phyloP scores from a whole-genome alignment of 2,113 vertebrate genomes.

The Coptodon bakossiorum region DNA sequence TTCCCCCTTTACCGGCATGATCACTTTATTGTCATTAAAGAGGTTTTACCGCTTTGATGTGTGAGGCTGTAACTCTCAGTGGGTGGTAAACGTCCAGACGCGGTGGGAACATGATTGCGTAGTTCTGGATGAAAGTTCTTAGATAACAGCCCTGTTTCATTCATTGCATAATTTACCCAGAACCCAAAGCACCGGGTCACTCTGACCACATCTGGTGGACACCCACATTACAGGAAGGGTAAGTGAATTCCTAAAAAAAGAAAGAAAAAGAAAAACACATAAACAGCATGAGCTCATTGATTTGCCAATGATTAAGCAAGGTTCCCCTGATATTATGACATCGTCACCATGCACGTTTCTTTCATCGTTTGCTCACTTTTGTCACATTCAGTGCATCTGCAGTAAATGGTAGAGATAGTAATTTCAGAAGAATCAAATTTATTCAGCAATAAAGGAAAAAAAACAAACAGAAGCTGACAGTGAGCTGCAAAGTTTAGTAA shows the following conservation, averaged over 20 bases:
- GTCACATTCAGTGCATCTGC: not conserved
- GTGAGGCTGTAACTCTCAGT: not conserved
- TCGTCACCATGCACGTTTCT: not conserved
- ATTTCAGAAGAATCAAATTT: not conserved
- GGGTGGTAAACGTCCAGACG: constrained; percentile 20
- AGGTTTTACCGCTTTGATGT: constrained; percentile 21
- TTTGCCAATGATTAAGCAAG: constrained; percentile 32
- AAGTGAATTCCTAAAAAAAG: not conserved
- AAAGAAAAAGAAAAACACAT: not conserved
- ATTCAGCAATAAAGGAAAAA: not conserved
- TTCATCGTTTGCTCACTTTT: not conserved
- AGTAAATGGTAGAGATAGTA: not conserved
- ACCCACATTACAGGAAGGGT: not conserved
- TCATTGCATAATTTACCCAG: constrained; percentile 7
- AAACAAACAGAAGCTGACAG: not conserved
- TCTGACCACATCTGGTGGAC: constrained; percentile 4
- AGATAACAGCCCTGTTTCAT: constrained; percentile 32
- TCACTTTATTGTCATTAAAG: constrained; percentile 55
- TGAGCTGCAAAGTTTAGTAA: not conserved
- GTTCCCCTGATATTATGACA: not conserved
- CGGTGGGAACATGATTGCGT: not conserved
- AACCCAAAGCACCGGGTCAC: constrained; percentile 16
- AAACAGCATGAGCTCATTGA: constrained; percentile 19
- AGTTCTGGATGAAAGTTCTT: constrained; percentile 22
- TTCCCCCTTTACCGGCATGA: constrained; percentile 15